Evolutionary conservation across 2,797 vertebrate genomes (phyloP), one percentile per base, ranked within the genome.

Genomic region (Thamnophis elegans): DNA sequence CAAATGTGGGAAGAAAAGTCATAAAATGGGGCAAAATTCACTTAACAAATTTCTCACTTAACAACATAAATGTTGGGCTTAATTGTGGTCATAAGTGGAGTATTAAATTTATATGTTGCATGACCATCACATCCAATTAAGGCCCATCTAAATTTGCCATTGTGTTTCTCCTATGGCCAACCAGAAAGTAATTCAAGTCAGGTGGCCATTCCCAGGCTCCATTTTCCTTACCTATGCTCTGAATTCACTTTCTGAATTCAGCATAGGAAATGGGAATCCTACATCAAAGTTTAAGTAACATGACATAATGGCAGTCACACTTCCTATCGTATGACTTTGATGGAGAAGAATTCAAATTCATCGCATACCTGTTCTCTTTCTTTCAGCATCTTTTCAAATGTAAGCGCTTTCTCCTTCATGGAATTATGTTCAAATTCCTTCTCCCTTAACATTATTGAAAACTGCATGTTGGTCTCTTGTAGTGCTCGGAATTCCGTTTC

Each of bases 391-490:
- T 97, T 98, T 97, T 99, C 99, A 96, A 99, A 97, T 1, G 99
- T 98, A 3, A 98, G 97, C 0, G 99, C 98, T 95, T 99, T 99
- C 92, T 99, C 99, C 2, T 97, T 99, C 96, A 98, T 96, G 0
- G 98, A 97, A n/a, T 98, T 98, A 87, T 98, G 98, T 93, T 99
- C 98, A 95, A 99, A 99, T 96, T 99, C 99, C 88, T 98, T 99
- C 96, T 99, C 99, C 92, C 98, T 97, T 60, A 99, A 97, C 98
- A 99, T 98, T 95, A 99, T 98, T 22, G 99, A 99, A 95, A 99
- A 98, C 78, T 99, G 99, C 98, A 99, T 99, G 95, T 99, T 99
- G 82, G 99, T 99, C 94, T 99, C 99, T 95, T 99, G 99, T 93
- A 99, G 97, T 0, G 99, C 99, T 58, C 98, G 98, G 95, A 99